Evolutionary conservation across 1,140 invertebrate genomes (phyloP).

Genomic region (Copidosoma floridanum): DNA sequence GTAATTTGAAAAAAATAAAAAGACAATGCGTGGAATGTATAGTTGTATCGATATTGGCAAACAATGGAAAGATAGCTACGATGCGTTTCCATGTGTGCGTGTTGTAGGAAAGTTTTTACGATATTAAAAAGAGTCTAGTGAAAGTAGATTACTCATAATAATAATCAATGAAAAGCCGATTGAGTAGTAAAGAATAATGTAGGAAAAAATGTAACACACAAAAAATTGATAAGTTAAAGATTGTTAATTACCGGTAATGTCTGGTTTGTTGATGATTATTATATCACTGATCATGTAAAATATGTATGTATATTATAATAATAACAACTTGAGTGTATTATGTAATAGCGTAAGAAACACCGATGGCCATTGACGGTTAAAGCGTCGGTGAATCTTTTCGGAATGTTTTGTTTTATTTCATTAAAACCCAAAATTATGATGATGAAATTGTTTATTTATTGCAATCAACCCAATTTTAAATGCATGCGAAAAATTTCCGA

Average conservation of each 20-base stretch:
- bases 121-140: neutral
- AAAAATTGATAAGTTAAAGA: slow-evolving; percentile 21
- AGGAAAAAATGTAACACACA: slow-evolving; percentile 4
- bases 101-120: neutral
- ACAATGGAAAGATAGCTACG: neutral
- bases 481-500: too few species aligned
- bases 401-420: slow-evolving; percentile 20
- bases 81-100: neutral
- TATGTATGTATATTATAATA: slow-evolving; percentile 56
- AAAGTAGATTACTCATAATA: slow-evolving; percentile 4
- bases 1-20: slow-evolving; percentile 5
- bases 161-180: slow-evolving; percentile 4
- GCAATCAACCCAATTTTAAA: too few species aligned
- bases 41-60: slow-evolving; percentile 10
- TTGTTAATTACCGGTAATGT: slow-evolving; percentile 50
- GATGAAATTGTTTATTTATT: too few species aligned
- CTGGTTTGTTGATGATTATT: slow-evolving; percentile 55
- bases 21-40: slow-evolving; percentile 14
- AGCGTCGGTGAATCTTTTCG: slow-evolving; percentile 54
- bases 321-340: slow-evolving; percentile 54
- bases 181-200: slow-evolving; percentile 6
- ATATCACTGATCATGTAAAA: slow-evolving; percentile 54
- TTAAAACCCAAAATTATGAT: too few species aligned
- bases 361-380: slow-evolving; percentile 54
- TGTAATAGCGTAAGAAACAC: slow-evolving; percentile 47